Evolutionary conservation across 2,113 vertebrate genomes (phyloP).

Genomic region (Cygnus atratus): DNA sequence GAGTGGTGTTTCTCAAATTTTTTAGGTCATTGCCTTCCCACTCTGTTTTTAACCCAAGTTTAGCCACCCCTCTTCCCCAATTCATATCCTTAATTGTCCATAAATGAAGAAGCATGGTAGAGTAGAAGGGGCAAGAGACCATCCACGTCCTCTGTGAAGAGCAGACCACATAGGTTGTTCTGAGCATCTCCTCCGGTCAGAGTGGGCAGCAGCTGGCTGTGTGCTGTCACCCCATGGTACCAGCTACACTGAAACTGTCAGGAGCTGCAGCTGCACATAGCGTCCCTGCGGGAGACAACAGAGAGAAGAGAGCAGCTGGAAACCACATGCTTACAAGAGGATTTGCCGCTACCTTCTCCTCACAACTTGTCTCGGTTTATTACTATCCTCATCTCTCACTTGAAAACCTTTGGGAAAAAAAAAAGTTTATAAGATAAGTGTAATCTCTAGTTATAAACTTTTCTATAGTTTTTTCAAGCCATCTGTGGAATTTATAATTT

Average conservation of each 20-base stretch:
- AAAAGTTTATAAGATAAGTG: not conserved
- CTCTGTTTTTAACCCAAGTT: not conserved
- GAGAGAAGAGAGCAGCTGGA: not conserved
- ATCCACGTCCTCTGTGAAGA: not conserved
- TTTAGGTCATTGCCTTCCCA: not conserved
- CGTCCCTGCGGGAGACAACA: fast-evolving
- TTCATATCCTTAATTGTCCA: not conserved
- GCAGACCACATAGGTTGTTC: fast-evolving
- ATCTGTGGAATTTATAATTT: not conserved
- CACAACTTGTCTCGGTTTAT: not conserved
- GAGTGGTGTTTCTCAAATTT: not conserved
- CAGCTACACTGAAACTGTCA: not conserved
- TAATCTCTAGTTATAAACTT: not conserved
- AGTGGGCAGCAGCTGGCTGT: not conserved
- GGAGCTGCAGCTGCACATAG: not conserved
- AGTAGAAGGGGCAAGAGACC: not conserved
- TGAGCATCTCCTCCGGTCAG: fast-evolving
- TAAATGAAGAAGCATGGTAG: not conserved
- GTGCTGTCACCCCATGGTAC: not conserved
- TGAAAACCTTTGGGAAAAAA: not conserved
- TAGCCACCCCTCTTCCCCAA: not conserved
- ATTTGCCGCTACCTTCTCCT: not conserved
- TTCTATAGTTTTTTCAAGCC: not conserved
- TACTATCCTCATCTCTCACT: not conserved
- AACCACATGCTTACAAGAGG: not conserved